Evolutionary conservation across 2,888 invertebrate species (phyloP).

Genomic region (Apeira syringaria): DNA sequence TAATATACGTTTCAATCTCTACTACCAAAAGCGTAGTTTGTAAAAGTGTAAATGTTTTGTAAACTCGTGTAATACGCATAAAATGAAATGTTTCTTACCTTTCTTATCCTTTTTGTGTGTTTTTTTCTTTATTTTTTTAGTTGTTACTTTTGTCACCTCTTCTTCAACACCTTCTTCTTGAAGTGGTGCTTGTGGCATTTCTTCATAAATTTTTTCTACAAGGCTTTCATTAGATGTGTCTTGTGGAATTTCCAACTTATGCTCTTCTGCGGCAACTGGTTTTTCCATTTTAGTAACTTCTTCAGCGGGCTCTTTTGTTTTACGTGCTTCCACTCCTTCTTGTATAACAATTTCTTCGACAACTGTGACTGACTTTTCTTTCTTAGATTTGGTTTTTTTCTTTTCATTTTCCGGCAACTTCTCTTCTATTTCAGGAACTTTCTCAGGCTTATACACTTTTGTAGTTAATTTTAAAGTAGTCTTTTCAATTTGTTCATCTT

Average conservation of each 20-base stretch:
- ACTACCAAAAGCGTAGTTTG: too few relatives aligned
- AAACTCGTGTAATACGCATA: too few relatives aligned
- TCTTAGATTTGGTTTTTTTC: conserved; percentile 40
- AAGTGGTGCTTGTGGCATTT: conserved; percentile 24
- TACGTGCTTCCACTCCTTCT: conserved; percentile 18
- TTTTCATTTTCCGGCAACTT: conserved; percentile 35
- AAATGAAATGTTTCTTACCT: conserved; percentile 50
- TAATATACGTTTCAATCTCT: too few relatives aligned
- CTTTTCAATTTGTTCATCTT: not conserved
- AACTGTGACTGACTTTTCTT: conserved; percentile 34
- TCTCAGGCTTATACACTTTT: not conserved
- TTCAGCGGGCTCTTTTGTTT: conserved; percentile 33
- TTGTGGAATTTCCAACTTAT: conserved; percentile 38
- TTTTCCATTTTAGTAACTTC: conserved; percentile 35
- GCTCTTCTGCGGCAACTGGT: conserved; percentile 22
- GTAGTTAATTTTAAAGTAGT: not conserved
- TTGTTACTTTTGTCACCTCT: conserved; percentile 21
- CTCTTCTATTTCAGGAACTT: not conserved
- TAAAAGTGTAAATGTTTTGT: too few relatives aligned
- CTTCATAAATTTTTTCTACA: conserved; percentile 16
- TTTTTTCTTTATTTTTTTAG: conserved; percentile 42
- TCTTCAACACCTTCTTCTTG: conserved; percentile 26
- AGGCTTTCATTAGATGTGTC: conserved; percentile 22
- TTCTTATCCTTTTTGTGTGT: conserved; percentile 39
- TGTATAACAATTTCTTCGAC: conserved; percentile 40